Evolutionary conservation across 2,797 vertebrate species (phyloP).

Genomic region (Anguilla marmorata): DNA sequence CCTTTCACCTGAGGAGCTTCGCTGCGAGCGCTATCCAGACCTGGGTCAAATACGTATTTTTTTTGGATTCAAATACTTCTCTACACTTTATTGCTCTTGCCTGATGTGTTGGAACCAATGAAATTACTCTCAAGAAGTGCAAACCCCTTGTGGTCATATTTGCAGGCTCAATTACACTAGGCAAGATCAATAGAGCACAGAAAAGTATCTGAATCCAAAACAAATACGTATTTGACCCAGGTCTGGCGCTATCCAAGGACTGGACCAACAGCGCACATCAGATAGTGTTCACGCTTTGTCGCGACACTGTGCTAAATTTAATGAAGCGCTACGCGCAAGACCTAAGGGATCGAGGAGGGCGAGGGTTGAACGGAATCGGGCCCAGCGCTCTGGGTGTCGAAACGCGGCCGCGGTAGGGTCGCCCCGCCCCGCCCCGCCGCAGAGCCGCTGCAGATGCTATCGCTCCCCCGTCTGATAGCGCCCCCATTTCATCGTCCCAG

Average conservation of each 20-base stretch:
- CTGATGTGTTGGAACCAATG: too few species aligned
- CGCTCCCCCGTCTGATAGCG: conserved; percentile 42
- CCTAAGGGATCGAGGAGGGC: background rate
- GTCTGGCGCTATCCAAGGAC: background rate
- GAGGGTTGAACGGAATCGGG: conserved; percentile 19
- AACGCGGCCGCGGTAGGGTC: conserved; percentile 28
- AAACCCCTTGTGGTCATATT: too few species aligned
- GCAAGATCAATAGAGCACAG: too few species aligned
- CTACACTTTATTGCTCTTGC: too few species aligned
- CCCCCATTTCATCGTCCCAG: conserved; percentile 38
- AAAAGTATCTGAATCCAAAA: too few species aligned
- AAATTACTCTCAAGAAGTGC: too few species aligned
- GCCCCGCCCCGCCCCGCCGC: background rate
- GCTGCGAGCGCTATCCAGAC: too few species aligned
- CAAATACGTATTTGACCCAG: too few species aligned
- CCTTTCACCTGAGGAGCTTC: background rate
- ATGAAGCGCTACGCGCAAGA: background rate
- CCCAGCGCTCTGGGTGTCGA: conserved; percentile 27
- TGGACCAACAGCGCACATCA: background rate
- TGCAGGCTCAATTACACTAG: too few species aligned
- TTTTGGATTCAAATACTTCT: too few species aligned
- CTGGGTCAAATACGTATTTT: too few species aligned
- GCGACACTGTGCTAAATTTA: background rate
- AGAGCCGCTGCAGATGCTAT: conserved; percentile 34
- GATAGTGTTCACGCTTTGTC: background rate